Conservation (phyloP, 2,797 vertebrate species). For the Carapus acus region DNA sequence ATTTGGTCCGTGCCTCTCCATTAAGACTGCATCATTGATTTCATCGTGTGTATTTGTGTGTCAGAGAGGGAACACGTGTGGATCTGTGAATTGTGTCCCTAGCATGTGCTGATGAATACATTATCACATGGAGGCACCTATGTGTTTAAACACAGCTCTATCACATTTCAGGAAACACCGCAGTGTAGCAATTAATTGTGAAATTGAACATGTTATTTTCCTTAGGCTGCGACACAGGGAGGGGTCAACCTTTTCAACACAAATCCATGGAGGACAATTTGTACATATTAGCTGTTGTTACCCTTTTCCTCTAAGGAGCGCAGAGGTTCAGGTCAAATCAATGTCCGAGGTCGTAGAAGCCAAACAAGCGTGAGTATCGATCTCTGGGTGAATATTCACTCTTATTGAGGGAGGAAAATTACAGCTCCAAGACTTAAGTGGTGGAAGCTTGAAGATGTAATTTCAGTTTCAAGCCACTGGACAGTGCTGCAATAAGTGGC, state of each 20-base stretch:
- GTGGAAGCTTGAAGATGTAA: no score
- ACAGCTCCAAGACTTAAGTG: no score
- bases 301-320: constrained; percentile 31
- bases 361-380: constrained; percentile 54
- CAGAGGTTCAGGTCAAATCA: constrained; percentile 46
- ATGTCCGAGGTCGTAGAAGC: constrained; percentile 48
- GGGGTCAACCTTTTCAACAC: constrained; percentile 29
- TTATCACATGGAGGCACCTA: neutral
- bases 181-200: constrained; percentile 32
- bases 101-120: no score
- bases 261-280: constrained; percentile 52
- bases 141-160: constrained; percentile 2
- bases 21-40: no score
- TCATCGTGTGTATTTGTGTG: no score
- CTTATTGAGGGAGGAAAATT: constrained; percentile 11
- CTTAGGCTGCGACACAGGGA: constrained; percentile 21
- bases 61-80: no score
- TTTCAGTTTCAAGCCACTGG: no score
- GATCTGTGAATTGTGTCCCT: no score
- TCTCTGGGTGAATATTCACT: constrained; percentile 33
- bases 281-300: constrained; percentile 46
- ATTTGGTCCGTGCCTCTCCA: no score
- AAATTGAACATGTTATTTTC: constrained; percentile 50
- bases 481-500: constrained; percentile 11
- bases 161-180: constrained; percentile 16